phyloP scores from a whole-genome alignment of 1,140 invertebrate species.

The Scaptomyza pallida region DNA sequence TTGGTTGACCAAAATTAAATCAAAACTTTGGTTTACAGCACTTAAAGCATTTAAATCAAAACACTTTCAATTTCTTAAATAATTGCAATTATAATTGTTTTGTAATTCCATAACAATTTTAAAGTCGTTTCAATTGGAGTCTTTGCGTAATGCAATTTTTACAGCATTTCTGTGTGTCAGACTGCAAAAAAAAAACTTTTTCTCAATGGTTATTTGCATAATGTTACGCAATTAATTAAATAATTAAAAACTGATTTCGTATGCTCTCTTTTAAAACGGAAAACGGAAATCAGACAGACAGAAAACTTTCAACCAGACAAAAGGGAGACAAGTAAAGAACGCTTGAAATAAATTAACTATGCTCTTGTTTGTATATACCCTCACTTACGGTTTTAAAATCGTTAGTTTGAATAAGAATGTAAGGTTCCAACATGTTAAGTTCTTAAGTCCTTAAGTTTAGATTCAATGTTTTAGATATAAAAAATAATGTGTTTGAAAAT shows the following conservation, averaged over 20 bases:
- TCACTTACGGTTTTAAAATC: neutral
- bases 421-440: too few relatives aligned
- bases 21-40: neutral
- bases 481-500: too few relatives aligned
- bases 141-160: conserved; percentile 8
- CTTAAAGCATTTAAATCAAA: neutral
- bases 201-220: conserved; percentile 50
- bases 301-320: conserved; percentile 28
- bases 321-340: conserved; percentile 30
- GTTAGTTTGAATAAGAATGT: too few relatives aligned
- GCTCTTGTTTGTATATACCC: conserved; percentile 24
- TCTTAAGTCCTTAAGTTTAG: too few relatives aligned
- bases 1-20: conserved; percentile 26
- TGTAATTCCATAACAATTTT: conserved; percentile 27
- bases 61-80: neutral
- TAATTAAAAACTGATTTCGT: conserved; percentile 68
- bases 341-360: conserved; percentile 59
- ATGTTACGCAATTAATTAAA: conserved; percentile 63
- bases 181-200: conserved; percentile 21
- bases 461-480: too few relatives aligned
- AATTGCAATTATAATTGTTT: neutral
- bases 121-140: neutral
- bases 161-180: neutral
- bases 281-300: conserved; percentile 35
- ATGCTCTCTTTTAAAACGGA: conserved; percentile 32